Percentiles rank a stretch among this genome's conserved stretches.
Evolutionary conservation across 2,113 vertebrate species (phyloP).

Genomic region (Gorsachius goisagi): DNA sequence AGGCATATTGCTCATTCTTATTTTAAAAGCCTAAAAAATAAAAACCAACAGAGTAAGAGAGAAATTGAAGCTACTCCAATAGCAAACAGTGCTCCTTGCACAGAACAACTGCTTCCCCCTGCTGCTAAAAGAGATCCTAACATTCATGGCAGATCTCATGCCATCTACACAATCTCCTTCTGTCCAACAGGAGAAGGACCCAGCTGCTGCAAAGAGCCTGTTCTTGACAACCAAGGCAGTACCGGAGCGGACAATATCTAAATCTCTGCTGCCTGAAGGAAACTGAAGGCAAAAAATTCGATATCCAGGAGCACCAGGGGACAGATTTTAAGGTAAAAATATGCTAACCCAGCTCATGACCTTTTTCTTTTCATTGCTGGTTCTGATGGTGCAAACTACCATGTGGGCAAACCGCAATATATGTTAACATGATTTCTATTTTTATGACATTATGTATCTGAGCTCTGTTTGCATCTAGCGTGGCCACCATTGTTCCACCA

Average conservation of each 20-base stretch:
- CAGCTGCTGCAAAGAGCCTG: neutral
- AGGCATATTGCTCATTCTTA: conserved; percentile 75
- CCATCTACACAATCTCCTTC: neutral
- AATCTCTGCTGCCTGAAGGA: neutral
- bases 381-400: neutral
- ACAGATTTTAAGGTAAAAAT: neutral
- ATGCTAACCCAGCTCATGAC: neutral
- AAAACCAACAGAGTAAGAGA: neutral
- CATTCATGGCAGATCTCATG: neutral
- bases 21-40: conserved; percentile 83
- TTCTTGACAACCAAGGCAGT: neutral
- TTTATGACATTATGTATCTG: neutral
- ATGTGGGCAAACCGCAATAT: neutral
- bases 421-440: neutral
- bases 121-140: neutral
- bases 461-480: neutral
- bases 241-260: neutral
- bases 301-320: neutral
- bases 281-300: neutral
- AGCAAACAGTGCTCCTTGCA: neutral
- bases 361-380: neutral
- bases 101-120: neutral
- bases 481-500: neutral
- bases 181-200: neutral
- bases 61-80: neutral